Evolutionary conservation across 2,888 invertebrate genomes (phyloP), one percentile per base, ranked within the genome.

Genomic region (Caenorhabditis macrosperma): DNA sequence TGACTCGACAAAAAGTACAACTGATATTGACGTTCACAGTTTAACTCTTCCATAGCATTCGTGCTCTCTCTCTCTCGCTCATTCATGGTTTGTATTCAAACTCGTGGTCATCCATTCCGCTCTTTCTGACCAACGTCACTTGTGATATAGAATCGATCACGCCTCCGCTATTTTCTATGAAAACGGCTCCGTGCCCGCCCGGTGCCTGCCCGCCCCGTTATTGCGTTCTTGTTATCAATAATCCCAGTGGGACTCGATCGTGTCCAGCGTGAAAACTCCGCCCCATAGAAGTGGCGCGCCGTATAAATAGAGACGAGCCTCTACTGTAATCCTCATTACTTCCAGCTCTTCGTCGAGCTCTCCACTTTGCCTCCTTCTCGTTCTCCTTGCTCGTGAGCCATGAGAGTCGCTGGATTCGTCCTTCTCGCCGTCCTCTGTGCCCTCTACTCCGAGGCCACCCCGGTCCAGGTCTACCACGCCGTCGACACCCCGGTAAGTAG

Each of bases 111-210:
- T 67, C 48, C 35, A 17, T 22, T 17, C 7, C 69, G 9, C 26
- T 52, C 24, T 28, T 59, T 64, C 57, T 72, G 72, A 72, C 50
- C 64, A 50, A 74, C 74, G 74, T 74, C 74, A 74, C 38, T 30
- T 17, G 7, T 26, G 15, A 57, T 55, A 64, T 46, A 44, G 64
- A 64, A 24, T 38, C 64, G 64, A 64, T 59, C 64, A 72, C 57
- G 60, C 60, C 50, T 41, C 59, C 64, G 41, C 52, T 59, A n/a
- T 48, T 50, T 30, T 24, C 7, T 17, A 33, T 15, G 26, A 10
- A 33, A 38, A 35, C 26, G 7, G 17, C 28, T 20, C 12, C 46
- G 12, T 28, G 24, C 44, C 69, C 28, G 12, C 33, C 61, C n/a
- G n/a, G n/a, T n/a, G n/a, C n/a, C n/a, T n/a, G n/a, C n/a, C n/a